These are phyloP conservation scores for Zaprionus taronus DNA, from an alignment of 1,140 invertebrate genomes.

Conservation along the genomic window DNA sequence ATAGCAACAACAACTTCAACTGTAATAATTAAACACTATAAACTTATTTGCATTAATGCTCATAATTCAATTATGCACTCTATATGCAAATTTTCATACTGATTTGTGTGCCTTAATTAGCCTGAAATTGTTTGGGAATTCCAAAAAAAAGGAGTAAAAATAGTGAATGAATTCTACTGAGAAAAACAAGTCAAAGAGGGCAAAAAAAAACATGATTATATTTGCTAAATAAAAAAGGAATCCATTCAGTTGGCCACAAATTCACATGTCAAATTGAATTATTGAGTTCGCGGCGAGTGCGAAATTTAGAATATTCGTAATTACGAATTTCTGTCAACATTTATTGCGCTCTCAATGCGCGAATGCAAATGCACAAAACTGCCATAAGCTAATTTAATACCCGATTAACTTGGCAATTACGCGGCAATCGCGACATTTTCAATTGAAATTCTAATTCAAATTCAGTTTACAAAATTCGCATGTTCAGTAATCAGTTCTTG, in stretches of 20 bases:
- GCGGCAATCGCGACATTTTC: constrained; percentile 15
- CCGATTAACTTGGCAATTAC: constrained; percentile 70
- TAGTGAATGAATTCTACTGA: constrained; percentile 33
- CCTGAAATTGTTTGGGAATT: constrained; percentile 29
- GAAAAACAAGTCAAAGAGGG: constrained; percentile 18
- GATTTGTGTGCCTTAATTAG: constrained; percentile 55
- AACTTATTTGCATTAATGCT: constrained; percentile 54
- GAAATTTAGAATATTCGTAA: constrained; percentile 62
- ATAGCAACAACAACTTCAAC: constrained; percentile 4
- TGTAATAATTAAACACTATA: constrained; percentile 56
- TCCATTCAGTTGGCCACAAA: constrained; percentile 29
- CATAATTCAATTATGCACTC: constrained; percentile 65
- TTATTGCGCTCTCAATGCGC: constrained; percentile 40
- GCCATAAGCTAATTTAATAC: constrained; percentile 75
- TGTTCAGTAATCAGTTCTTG: not conserved
- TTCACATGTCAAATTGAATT: constrained; percentile 60
- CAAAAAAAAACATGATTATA: constrained; percentile 19
- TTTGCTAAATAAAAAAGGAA: constrained; percentile 15
- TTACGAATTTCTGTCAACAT: constrained; percentile 67
- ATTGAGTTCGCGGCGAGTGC: constrained; percentile 47
- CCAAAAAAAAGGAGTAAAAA: not conserved
- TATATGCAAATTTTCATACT: constrained; percentile 48
- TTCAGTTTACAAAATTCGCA: not conserved
- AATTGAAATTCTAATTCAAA: constrained; percentile 23
- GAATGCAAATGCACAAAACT: constrained; percentile 19